Conservation (phyloP, 2,888 invertebrate species). For the Candidula unifasciata region DNA sequence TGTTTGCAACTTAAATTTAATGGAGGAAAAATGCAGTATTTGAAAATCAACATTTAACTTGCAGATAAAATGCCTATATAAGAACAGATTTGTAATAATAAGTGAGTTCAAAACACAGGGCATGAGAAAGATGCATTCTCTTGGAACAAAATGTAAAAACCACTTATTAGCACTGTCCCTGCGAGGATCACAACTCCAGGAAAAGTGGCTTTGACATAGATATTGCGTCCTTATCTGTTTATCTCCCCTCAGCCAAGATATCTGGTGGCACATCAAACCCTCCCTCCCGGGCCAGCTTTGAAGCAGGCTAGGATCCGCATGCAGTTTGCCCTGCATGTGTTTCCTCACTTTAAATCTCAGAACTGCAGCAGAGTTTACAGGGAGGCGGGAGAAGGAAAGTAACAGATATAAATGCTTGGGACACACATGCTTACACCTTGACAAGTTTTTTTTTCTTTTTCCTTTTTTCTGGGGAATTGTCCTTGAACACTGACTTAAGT, state of each 20-base stretch:
- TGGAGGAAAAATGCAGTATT: too few relatives aligned
- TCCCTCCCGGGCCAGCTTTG: not conserved
- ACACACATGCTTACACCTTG: not conserved
- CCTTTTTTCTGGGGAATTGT: too few relatives aligned
- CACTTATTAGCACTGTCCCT: not conserved
- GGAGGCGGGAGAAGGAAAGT: not conserved
- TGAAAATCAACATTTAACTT: too few relatives aligned
- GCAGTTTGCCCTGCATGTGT: not conserved
- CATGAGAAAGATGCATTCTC: constrained; percentile 12
- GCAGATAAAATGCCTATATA: not conserved
- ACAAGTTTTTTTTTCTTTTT: not conserved
- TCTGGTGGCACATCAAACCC: too few relatives aligned
- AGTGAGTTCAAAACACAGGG: constrained; percentile 14
- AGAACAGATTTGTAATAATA: constrained; percentile 1
- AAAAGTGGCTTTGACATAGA: not conserved
- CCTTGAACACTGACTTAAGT: constrained; percentile 5
- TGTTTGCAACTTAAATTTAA: not conserved
- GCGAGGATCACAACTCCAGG: not conserved
- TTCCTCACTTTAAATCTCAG: not conserved
- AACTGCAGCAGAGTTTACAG: not conserved
- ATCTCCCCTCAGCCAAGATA: not conserved
- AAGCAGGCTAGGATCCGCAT: not conserved
- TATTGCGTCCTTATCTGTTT: not conserved
- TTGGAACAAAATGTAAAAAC: not conserved
- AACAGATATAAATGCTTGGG: constrained; percentile 1